phyloP scores from a whole-genome alignment of 2,797 vertebrate species.

The Selene dorsalis region DNA sequence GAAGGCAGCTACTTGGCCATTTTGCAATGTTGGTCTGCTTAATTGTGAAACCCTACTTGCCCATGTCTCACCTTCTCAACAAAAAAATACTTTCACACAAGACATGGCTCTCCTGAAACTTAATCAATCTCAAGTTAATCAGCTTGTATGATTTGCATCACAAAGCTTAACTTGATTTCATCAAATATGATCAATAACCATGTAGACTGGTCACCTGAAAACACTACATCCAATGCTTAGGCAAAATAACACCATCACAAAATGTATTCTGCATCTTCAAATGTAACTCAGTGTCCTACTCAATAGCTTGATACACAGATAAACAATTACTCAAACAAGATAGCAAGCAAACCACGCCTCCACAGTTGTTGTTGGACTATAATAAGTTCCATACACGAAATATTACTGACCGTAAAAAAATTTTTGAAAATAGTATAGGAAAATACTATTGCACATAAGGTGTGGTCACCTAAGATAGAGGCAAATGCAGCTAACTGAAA shows the following conservation, averaged over 20 bases:
- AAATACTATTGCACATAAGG: background rate
- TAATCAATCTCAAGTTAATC: background rate
- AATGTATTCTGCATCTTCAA: background rate
- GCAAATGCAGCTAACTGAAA: background rate
- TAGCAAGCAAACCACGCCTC: background rate
- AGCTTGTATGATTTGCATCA: background rate
- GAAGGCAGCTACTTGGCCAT: too few relatives aligned
- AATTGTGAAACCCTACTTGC: background rate
- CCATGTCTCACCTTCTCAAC: background rate
- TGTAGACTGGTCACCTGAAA: background rate
- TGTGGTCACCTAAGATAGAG: background rate
- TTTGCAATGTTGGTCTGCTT: too few relatives aligned
- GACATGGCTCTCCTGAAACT: background rate
- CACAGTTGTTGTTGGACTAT: background rate
- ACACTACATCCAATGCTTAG: too few relatives aligned
- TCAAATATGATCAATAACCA: background rate
- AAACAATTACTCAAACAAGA: slow-evolving; percentile 1
- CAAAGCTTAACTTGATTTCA: slow-evolving; percentile 1
- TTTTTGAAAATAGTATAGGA: background rate
- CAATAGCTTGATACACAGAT: background rate
- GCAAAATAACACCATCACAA: background rate
- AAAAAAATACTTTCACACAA: background rate
- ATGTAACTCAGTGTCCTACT: background rate
- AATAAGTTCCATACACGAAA: background rate
- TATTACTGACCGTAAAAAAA: background rate